Percentiles rank a stretch among this genome's conserved stretches.
Evolutionary conservation across 37 sponge, comb jelly and placozoan species (phyloP).

Genomic region (Halichondria panicea): DNA sequence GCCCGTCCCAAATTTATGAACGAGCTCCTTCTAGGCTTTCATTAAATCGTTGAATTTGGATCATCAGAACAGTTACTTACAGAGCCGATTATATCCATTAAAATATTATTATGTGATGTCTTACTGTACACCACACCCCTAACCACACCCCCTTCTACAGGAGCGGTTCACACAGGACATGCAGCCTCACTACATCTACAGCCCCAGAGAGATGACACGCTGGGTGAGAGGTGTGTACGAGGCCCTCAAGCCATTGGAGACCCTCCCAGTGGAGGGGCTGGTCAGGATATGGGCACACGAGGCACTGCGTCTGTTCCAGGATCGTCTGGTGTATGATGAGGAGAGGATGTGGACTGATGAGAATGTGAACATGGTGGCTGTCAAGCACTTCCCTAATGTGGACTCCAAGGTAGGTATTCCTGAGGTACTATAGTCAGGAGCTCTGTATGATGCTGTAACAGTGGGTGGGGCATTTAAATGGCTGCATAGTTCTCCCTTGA

Average conservation of each 20-base stretch:
- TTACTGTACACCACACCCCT: too few relatives aligned
- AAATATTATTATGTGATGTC: too few relatives aligned
- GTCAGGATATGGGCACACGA: conserved; percentile 98
- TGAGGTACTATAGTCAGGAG: neutral
- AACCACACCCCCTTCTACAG: conserved; percentile 42
- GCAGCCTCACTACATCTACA: conserved; percentile 99
- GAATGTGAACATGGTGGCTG: conserved; percentile 81
- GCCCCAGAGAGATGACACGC: conserved; percentile 97
- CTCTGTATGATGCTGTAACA: neutral
- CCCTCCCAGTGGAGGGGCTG: conserved; percentile 88
- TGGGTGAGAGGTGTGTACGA: conserved; percentile 98
- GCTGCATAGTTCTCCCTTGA: neutral
- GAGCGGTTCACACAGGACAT: conserved; percentile 97
- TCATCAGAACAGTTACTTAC: too few relatives aligned
- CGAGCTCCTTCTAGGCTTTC: too few relatives aligned
- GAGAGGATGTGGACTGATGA: conserved; percentile 96
- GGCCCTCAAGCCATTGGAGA: conserved; percentile 88
- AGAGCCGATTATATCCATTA: too few relatives aligned
- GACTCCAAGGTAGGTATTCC: conserved; percentile 51
- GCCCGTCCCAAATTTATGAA: too few relatives aligned
- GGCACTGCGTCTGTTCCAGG: conserved; percentile 94
- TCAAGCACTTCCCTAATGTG: conserved; percentile 91
- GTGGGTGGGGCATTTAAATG: neutral
- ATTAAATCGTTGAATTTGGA: too few relatives aligned
- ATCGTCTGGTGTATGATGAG: conserved; percentile 88